These are phyloP conservation scores for Chroicocephalus ridibundus DNA, from an alignment of 2,113 vertebrate genomes.

Conservation along the genomic window DNA sequence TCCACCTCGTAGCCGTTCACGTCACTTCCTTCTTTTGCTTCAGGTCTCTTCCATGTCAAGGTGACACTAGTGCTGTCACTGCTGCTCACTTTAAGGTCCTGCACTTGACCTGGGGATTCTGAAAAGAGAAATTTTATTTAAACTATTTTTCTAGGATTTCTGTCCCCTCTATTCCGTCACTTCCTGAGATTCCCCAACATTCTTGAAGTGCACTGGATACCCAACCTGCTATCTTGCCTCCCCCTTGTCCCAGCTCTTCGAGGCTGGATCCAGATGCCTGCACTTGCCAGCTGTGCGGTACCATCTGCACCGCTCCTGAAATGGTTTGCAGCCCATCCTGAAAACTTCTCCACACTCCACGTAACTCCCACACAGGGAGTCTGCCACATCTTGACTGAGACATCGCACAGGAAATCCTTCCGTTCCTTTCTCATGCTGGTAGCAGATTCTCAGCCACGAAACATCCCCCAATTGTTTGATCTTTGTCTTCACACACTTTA, in stretches of 20 bases:
- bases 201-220: neutral
- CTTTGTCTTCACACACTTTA: neutral
- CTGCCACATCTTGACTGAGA: neutral
- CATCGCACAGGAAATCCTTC: neutral
- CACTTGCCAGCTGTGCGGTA: neutral
- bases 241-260: neutral
- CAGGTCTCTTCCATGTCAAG: constrained; percentile 83
- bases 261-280: neutral
- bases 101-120: constrained; percentile 85
- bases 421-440: neutral
- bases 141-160: neutral
- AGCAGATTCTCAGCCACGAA: neutral
- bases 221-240: neutral
- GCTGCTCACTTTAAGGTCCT: constrained; percentile 81
- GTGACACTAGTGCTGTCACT: constrained; percentile 81
- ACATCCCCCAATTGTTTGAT: neutral
- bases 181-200: neutral
- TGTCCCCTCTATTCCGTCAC: neutral
- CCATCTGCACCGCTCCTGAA: neutral
- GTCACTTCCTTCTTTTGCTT: constrained; percentile 59
- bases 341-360: neutral
- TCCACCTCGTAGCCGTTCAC: constrained; percentile 87
- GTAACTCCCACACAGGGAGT: neutral
- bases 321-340: neutral
- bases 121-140: neutral